Evolutionary conservation across 1,140 invertebrate species (phyloP), one percentile per base, ranked within the genome.

Genomic region (Lepidurus couesii): DNA sequence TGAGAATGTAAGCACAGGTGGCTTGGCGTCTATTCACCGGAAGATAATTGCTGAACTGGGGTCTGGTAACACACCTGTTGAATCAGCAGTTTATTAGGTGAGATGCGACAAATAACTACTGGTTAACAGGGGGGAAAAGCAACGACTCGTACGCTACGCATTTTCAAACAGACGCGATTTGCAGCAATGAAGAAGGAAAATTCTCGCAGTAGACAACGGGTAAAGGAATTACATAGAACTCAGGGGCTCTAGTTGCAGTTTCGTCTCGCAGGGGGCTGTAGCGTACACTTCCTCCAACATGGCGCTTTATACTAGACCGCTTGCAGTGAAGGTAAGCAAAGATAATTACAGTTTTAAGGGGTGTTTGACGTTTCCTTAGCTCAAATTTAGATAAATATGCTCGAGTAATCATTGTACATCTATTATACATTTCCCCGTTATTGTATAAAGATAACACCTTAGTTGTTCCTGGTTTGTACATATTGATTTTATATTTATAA

Each of bases 271-370:
- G 53, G 53, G 16, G 53, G 53, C n/a, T 5, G 21, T 16, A 65
- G 16, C 13, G 1, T 65, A 65, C 53, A 65, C 53, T 65, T 65
- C 53, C 53, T 65, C 53, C 53, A 65, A 65, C 53, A 65, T 65
- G 53, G 53, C 53, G 53, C 53, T 65, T 21, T 65, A 21, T 65
- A n/a, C 53, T 65, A 65, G 53, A 65, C 53, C 53, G 53, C n/a
- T 65, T 65, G 53, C 53, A n/a, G 21, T 65, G 16, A 65, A 21
- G 53, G 53, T 65, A 65, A 65, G 6, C 16, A 65, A 65, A 65
- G 0, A n/a, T 65, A 11, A 65, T 65, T 65, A 65, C 21, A 65
- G 16, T 65, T 13, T 21, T 65, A 9, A 13, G 16, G 34, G 34
- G 34, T 34, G 34, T 34, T 34, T 34, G 34, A 34, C 34, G 34